Evolutionary conservation across 2,113 vertebrate genomes (phyloP), one percentile per base, ranked within the genome.

Genomic region (Chloropsis cyanopogon): DNA sequence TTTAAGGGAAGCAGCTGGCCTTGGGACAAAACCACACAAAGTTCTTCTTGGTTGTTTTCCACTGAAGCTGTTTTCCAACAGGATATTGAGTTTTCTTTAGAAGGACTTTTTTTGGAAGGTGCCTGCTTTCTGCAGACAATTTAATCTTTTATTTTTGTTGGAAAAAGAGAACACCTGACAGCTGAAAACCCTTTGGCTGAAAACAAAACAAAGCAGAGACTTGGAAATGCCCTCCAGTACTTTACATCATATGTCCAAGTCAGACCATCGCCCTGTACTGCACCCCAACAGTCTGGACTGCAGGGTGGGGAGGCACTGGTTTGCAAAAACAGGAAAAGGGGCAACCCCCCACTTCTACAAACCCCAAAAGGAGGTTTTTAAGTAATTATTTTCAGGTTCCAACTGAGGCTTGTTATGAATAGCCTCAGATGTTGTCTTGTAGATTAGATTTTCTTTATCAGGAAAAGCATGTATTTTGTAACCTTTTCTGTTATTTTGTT

Each of bases 121-220:
- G 75, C 69, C 42, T 94, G 75, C 11, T 78, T 96, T 96, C 85
- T 90, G 79, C 31, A 73, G 54, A 80, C 42, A 86, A 93, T 92
- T 91, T 92, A 77, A 93, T 95, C 82, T 90, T 82, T 66, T 97
- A 64, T 96, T 97, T 95, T 94, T 91, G 54, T 96, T 94, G 90
- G 84, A 95, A 75, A 42, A 53, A 66, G 14, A 53, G 60, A 91
- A 86, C 84, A 95, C 93, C 94, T 95, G 92, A 94, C 92, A 97
- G 92, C 90, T 93, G 95, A 95, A 91, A 93, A 42, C 22, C 53
- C 61, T 95, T 84, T 75, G n/a, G 39, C 56, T 89, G 26, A 75
- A 95, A 94, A n/a, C 18, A 89, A 70, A 90, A 10, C 41, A 81
- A 86, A 79, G 3, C 26, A 73, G 64, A 29, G 11, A 42, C n/a